Percentiles rank a stretch among this genome's conserved stretches.
These are phyloP conservation scores for Entelurus aequoreus DNA, from an alignment of 2,113 vertebrate genomes.

Conservation along the genomic window DNA sequence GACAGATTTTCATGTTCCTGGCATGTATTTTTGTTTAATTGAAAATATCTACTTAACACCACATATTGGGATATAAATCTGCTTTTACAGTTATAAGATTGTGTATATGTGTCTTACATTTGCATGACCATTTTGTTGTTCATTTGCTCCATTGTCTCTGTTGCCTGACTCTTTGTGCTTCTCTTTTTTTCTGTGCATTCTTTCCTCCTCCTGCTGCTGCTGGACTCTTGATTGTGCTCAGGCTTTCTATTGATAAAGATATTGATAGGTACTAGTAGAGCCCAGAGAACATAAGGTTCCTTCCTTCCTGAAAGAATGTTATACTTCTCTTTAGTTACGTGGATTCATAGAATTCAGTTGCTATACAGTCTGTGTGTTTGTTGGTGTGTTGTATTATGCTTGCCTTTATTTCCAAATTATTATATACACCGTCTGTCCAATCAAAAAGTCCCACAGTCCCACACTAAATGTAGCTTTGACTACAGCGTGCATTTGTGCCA, in stretches of 20 bases:
- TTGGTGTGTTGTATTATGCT: constrained; percentile 29
- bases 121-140: constrained; percentile 36
- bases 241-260: constrained; percentile 98
- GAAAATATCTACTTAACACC: no score
- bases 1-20: background rate
- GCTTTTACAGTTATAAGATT: background rate
- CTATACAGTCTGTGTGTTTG: constrained; percentile 18
- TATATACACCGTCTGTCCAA: background rate
- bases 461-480: background rate
- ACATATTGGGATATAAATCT: background rate
- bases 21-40: no score
- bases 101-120: background rate
- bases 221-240: constrained; percentile 82
- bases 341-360: constrained; percentile 37
- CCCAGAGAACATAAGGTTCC: constrained; percentile 72
- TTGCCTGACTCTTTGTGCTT: constrained; percentile 61
- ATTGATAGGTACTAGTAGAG: constrained; percentile 89
- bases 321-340: constrained; percentile 52
- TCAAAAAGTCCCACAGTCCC: background rate
- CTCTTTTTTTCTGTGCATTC: constrained; percentile 56
- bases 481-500: no score
- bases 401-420: constrained; percentile 25
- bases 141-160: constrained; percentile 54
- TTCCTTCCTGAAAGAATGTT: constrained; percentile 69
- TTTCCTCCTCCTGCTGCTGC: constrained; percentile 74